phyloP scores from a whole-genome alignment of 2,888 invertebrate genomes.

The Prosapia bicincta region DNA sequence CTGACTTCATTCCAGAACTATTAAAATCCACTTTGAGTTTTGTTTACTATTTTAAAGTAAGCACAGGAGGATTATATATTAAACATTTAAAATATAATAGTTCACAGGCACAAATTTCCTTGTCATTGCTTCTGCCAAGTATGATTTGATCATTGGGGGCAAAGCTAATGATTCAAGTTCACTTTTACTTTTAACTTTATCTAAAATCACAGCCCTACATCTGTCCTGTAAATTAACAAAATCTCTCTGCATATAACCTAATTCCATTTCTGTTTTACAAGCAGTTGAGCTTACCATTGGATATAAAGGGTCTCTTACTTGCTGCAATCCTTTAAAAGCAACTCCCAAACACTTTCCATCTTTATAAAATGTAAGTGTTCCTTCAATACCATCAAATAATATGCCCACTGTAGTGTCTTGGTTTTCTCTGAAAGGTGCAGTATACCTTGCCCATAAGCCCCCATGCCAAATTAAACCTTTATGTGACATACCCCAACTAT shows the following conservation, averaged over 20 bases:
- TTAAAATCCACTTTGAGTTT: too few species aligned
- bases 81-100: constrained; percentile 35
- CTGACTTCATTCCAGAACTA: too few species aligned
- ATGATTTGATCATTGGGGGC: constrained; percentile 56
- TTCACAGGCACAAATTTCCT: constrained; percentile 32
- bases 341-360: constrained; percentile 65
- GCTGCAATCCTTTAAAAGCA: constrained; percentile 63
- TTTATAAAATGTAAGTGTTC: constrained; percentile 67
- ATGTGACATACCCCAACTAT: constrained; percentile 70
- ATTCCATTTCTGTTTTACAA: constrained; percentile 69
- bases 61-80: too few species aligned
- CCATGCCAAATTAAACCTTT: constrained; percentile 68
- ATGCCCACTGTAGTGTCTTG: constrained; percentile 64
- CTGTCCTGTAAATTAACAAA: constrained; percentile 66
- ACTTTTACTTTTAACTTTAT: constrained; percentile 49
- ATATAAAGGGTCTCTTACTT: constrained; percentile 59
- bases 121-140: constrained; percentile 53
- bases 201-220: constrained; percentile 60
- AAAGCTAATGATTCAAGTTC: constrained; percentile 56
- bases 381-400: constrained; percentile 63
- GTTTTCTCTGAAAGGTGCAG: constrained; percentile 66
- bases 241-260: constrained; percentile 57
- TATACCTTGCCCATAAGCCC: constrained; percentile 59
- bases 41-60: too few species aligned
- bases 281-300: constrained; percentile 70